Base-by-base conservation (phyloP, 2,113 vertebrate genomes). In the Rhinoderma darwinii region DNA sequence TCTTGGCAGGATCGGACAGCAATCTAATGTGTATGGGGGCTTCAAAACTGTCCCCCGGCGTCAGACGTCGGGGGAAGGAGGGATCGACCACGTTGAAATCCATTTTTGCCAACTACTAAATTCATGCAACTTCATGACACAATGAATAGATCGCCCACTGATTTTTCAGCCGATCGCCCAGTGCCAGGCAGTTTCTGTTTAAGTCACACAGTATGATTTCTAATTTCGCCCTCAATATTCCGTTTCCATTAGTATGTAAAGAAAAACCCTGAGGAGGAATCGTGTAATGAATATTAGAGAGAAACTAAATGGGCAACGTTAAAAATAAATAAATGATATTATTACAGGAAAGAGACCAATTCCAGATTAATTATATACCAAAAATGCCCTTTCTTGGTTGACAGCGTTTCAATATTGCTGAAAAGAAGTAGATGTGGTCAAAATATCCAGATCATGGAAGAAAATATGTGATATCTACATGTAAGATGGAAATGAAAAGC, bases 251-350 rank as follows among this genome's bases (percentile, higher is more conserved):
- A 68, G 63, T 68, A 73, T 73, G 39, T 75, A 75, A 75, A 75
- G 72, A 75, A 75, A 44, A 75, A 20, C 37, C 70, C 70, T 9
- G 22, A 41, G 41, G 14, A 30, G 41, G 44, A 76, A 76, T 47
- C 27, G 72, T 41, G 72, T 44, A 75, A 75, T 76, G 73, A 76
- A 76, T 76, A 30, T 76, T 76, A 44, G 41, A 76, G n/a, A 76
- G 41, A 75, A 47, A 43, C 73, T 76, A 47, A 27, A 47, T 73
- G 70, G 39, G 37, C 35, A 2, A 18, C 63, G 63, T 35, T 68
- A 32, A 68, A 27, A 76, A 76, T 44, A 75, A 76, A 76, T 30
- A 44, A 43, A 76, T 43, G 41, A 75, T n/a, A 75, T 47, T n/a
- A 75, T 47, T n/a, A 47, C n/a, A 17, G 41, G 25, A 56, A 59